Evolutionary conservation across 2,797 vertebrate genomes (phyloP).

Genomic region (Semotilus atromaculatus): DNA sequence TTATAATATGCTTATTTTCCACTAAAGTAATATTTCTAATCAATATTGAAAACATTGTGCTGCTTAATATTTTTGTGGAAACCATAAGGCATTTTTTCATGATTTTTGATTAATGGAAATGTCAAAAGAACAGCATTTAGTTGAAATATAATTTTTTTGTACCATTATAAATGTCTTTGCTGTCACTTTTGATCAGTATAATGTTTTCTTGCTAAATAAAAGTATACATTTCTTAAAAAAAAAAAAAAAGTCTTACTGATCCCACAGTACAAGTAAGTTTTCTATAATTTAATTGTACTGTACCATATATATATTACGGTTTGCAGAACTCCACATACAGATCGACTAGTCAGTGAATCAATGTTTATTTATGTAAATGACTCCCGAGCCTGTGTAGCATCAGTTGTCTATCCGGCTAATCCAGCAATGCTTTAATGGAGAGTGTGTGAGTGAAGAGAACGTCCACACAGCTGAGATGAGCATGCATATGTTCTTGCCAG

Average conservation of each 20-base stretch:
- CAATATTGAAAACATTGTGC: background rate
- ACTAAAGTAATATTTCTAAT: background rate
- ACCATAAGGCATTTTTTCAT: background rate
- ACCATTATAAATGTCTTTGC: background rate
- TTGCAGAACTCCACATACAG: background rate
- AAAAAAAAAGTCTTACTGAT: background rate
- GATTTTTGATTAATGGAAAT: background rate
- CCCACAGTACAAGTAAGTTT: background rate
- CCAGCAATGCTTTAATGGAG: conserved; percentile 4
- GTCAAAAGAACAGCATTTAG: background rate
- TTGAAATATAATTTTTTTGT: background rate
- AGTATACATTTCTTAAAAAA: background rate
- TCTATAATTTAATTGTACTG: background rate
- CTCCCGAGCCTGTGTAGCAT: background rate
- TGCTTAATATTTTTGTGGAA: background rate
- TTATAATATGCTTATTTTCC: background rate
- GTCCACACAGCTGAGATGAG: conserved; percentile 4
- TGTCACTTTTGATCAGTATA: background rate
- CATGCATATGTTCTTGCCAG: conserved; percentile 14
- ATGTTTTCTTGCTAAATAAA: background rate
- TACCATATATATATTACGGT: background rate
- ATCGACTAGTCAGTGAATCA: background rate
- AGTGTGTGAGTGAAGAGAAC: background rate
- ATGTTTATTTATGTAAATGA: conserved; percentile 8
- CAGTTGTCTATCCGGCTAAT: background rate